Percentiles rank a stretch among this genome's conserved stretches.
phyloP scores from a whole-genome alignment of 2,888 invertebrate species.

The Chesias legatella region DNA sequence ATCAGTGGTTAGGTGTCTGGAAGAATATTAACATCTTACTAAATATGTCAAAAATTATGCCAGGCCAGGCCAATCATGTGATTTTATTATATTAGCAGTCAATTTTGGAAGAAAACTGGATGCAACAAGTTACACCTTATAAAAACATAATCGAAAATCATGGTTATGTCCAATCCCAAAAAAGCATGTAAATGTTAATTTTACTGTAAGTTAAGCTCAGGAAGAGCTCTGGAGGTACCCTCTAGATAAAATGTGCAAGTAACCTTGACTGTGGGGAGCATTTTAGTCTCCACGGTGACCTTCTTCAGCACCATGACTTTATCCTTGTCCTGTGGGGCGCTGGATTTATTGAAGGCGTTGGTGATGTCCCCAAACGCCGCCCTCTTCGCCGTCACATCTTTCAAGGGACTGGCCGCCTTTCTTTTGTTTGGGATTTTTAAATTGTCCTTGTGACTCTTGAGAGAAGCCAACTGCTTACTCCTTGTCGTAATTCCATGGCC shows the following conservation, averaged over 20 bases:
- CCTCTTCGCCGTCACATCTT: conserved; percentile 87
- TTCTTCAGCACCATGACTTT: conserved; percentile 67
- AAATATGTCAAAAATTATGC: too few relatives aligned
- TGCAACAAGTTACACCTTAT: too few relatives aligned
- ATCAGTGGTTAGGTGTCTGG: too few relatives aligned
- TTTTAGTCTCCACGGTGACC: conserved; percentile 74
- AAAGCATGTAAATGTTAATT: neutral
- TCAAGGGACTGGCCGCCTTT: conserved; percentile 90
- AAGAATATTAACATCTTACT: too few relatives aligned
- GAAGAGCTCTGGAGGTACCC: conserved; percentile 36
- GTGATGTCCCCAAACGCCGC: conserved; percentile 93
- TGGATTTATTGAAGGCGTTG: conserved; percentile 81
- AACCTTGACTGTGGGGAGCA: conserved; percentile 73
- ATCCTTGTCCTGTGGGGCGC: conserved; percentile 57
- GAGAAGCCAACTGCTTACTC: conserved; percentile 79
- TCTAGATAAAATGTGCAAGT: conserved; percentile 27
- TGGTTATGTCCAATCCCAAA: conserved; percentile 3
- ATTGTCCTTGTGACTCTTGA: conserved; percentile 63
- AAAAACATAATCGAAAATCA: too few relatives aligned
- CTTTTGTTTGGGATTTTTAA: conserved; percentile 84
- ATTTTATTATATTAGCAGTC: too few relatives aligned
- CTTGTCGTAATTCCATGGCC: conserved; percentile 81
- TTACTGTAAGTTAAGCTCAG: neutral
- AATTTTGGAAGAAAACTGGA: too few relatives aligned
- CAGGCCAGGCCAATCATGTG: conserved; percentile 12